Conservation (phyloP, 2,888 invertebrate genomes). For the Perithous albicinctus region DNA sequence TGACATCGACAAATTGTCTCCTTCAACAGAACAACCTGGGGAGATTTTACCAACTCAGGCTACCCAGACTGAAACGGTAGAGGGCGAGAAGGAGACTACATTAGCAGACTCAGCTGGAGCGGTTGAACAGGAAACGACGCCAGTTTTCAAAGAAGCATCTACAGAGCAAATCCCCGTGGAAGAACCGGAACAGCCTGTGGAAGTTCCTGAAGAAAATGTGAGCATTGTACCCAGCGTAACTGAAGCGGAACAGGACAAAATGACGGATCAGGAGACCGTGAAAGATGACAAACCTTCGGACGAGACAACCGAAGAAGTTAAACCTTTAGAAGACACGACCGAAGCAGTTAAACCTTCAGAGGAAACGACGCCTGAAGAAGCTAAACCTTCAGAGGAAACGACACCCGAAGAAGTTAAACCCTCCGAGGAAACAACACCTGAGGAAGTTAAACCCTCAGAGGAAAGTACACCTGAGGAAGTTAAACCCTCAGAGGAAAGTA, state of each 20-base stretch:
- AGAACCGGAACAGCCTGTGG: slow-evolving; percentile 25
- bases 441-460: slow-evolving; percentile 18
- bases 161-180: slow-evolving; percentile 15
- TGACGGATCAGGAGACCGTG: slow-evolving; percentile 20
- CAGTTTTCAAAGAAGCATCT: slow-evolving; percentile 52
- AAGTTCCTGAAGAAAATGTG: not conserved
- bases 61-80: slow-evolving; percentile 42
- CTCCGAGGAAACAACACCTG: not conserved
- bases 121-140: slow-evolving; percentile 32
- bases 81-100: slow-evolving; percentile 41
- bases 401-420: not conserved
- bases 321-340: slow-evolving; percentile 43
- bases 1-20: slow-evolving; percentile 48
- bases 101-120: slow-evolving; percentile 31
- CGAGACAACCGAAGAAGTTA: slow-evolving; percentile 12
- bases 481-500: not conserved
- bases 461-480: slow-evolving; percentile 1
- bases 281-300: slow-evolving; percentile 30
- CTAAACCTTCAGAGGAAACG: not conserved
- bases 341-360: slow-evolving; percentile 15
- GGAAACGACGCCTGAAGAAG: slow-evolving; percentile 5
- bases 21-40: slow-evolving; percentile 47
- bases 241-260: slow-evolving; percentile 63
- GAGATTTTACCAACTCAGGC: slow-evolving; percentile 45
- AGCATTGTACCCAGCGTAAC: not conserved